Percentiles rank a stretch among this genome's conserved stretches.
phyloP scores from a whole-genome alignment of 1,140 invertebrate species.

The Lucilia cuprina region DNA sequence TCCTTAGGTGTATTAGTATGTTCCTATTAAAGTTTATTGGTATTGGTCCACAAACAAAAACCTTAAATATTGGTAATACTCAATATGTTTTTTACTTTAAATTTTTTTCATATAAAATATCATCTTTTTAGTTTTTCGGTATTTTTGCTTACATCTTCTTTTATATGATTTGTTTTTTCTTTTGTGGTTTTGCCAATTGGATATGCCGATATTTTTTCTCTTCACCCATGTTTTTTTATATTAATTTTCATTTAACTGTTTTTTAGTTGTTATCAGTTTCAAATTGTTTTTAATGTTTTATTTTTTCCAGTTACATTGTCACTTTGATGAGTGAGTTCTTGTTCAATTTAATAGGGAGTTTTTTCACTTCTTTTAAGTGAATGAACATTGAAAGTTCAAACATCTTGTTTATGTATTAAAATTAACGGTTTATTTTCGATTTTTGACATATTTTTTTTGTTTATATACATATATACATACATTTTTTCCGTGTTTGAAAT shows the following conservation, averaged over 20 bases:
- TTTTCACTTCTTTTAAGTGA: too few relatives aligned
- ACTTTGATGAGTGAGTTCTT: not conserved
- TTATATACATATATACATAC: too few relatives aligned
- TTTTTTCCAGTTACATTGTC: not conserved
- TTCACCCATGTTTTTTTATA: not conserved
- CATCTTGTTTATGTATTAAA: not conserved
- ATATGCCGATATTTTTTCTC: not conserved
- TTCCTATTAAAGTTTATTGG: not conserved
- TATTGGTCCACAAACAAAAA: not conserved
- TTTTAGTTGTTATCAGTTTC: not conserved
- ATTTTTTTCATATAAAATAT: too few relatives aligned
- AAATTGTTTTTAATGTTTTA: not conserved
- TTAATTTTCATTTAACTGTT: not conserved
- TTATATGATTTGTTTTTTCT: too few relatives aligned
- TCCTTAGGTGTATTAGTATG: not conserved
- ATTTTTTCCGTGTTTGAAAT: too few relatives aligned
- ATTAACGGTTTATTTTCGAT: not conserved
- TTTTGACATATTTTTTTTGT: not conserved
- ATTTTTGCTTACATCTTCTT: not conserved
- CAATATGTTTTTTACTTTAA: too few relatives aligned
- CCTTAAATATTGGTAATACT: too few relatives aligned
- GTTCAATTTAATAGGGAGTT: too few relatives aligned
- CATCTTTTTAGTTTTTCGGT: not conserved
- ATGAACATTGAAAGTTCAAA: not conserved
- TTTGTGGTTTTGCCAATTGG: not conserved